Base-by-base conservation (phyloP, 2,113 vertebrate species). In the Neotragus pygmaeus region DNA sequence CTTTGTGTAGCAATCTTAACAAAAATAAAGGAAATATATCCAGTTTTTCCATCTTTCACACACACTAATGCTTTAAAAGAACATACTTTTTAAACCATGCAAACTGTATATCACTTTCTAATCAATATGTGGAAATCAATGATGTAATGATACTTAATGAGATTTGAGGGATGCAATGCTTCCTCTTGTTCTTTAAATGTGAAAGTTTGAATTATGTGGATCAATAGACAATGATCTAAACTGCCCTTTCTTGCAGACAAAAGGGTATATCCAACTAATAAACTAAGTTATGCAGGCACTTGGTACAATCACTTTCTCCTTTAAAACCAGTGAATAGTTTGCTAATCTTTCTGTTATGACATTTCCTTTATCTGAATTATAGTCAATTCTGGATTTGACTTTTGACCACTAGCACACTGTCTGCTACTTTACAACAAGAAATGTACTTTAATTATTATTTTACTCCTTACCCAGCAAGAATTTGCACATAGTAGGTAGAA, bases 71-170 rank as follows among this genome's bases (percentile, higher is more conserved):
- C 43, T 58, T 96, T 97, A 94, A 70, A 94, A 97, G 90, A 95
- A 97, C 66, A 60, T 93, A 85, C 82, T 94, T 92, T 94, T 97
- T 51, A 94, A 97, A 94, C 93, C 57, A 95, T 90, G n/a, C 49
- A 95, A 94, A 93, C 66, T 89, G 88, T 96, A 75, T 83, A 95
- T 88, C 0, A 1, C 33, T 60, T 97, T 80, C 80, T 84, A 95
- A 96, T 97, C 78, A 85, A 96, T 97, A 93, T 91, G 78, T 97
- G 28, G 84, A 97, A 96, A 97, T 97, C 93, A 95, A 93, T 96
- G 43, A 89, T 45, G 62, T 88, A 80, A 89, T 75, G 47, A 98
- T 94, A 39, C 39, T 57, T 95, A 97, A 97, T 92, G 92, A 96
- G 89, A 97, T 97, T 95, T 95, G 83, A 97, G 58, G 51, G 45